A percentile compares a stretch with the other conserved stretches of the same genome.
Conservation (phyloP, 2,888 invertebrate genomes). For the Macrosoma leucophasiata region DNA sequence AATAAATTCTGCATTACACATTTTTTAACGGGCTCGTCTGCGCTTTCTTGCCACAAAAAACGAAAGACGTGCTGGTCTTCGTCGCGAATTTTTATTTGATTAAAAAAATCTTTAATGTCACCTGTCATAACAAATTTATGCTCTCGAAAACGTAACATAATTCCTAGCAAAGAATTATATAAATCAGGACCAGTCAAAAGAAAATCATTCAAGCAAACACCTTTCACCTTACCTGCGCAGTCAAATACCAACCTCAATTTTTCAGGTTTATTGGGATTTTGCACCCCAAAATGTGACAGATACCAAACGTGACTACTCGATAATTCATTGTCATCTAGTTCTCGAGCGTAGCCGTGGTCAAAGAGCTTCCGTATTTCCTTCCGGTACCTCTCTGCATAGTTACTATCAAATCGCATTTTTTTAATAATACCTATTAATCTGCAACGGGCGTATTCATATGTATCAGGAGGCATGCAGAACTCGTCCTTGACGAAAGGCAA, state of each 20-base stretch:
- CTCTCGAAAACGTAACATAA: conserved; percentile 23
- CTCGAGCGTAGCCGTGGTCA: conserved; percentile 20
- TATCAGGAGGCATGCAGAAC: conserved; percentile 20
- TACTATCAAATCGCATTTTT: conserved; percentile 10
- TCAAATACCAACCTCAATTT: conserved; percentile 24
- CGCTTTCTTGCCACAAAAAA: conserved; percentile 20
- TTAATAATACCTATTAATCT: conserved; percentile 14
- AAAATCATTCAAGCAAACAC: conserved; percentile 18
- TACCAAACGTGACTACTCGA: conserved; percentile 18
- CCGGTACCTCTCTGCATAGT: conserved; percentile 15
- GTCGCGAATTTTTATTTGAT: conserved; percentile 17
- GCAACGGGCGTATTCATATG: conserved; percentile 15
- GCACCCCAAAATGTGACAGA: conserved; percentile 23
- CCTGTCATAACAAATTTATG: conserved; percentile 14
- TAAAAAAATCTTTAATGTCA: conserved; percentile 24
- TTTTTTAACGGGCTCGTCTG: conserved; percentile 8
- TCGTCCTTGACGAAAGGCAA: conserved; percentile 22
- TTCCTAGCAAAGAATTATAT: conserved; percentile 22
- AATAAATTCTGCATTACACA: conserved; percentile 21
- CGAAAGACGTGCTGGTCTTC: conserved; percentile 22
- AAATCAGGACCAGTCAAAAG: conserved; percentile 22
- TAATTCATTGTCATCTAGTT: conserved; percentile 18
- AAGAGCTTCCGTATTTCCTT: conserved; percentile 19
- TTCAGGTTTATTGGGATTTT: conserved; percentile 21
- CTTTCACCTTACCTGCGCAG: conserved; percentile 19